Percentiles rank a stretch among this genome's conserved stretches.
phyloP scores from a whole-genome alignment of 2,888 invertebrate genomes.

The Monochamus alternatus region DNA sequence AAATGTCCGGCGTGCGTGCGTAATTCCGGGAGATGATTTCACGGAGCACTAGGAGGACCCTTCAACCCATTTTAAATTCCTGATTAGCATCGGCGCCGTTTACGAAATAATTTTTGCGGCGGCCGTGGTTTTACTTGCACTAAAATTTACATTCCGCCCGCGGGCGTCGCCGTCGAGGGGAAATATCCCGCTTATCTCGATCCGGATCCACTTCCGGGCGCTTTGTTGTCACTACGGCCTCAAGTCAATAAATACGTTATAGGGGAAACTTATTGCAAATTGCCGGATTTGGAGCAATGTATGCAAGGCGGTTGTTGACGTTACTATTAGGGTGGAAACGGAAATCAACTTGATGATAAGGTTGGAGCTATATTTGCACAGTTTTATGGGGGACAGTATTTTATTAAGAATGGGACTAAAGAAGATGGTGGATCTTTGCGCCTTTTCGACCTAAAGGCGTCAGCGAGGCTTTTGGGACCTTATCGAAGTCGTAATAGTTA shows the following conservation, averaged over 20 bases:
- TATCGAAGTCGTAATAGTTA: no score
- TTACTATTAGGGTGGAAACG: no score
- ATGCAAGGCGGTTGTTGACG: not conserved
- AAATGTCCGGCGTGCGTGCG: not conserved
- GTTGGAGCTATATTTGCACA: no score
- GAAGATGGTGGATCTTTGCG: no score
- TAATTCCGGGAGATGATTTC: conserved; percentile 4
- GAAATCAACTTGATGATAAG: no score
- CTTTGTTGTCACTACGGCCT: not conserved
- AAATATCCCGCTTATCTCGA: conserved; percentile 21
- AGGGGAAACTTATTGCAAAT: conserved; percentile 9
- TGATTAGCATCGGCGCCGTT: conserved; percentile 5
- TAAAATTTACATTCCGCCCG: conserved; percentile 20
- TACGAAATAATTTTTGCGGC: not conserved
- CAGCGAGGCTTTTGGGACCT: no score
- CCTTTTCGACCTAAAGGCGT: no score
- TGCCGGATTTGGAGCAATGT: not conserved
- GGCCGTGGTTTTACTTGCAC: conserved; percentile 3
- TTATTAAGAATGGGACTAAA: no score
- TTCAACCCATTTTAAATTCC: not conserved
- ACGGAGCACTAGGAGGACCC: not conserved
- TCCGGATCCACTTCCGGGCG: conserved; percentile 12
- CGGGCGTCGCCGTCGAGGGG: not conserved
- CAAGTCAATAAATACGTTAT: conserved; percentile 13
- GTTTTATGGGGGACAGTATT: no score